These are phyloP conservation scores for Oligia latruncula DNA, from an alignment of 2,888 invertebrate species.

Conservation along the genomic window DNA sequence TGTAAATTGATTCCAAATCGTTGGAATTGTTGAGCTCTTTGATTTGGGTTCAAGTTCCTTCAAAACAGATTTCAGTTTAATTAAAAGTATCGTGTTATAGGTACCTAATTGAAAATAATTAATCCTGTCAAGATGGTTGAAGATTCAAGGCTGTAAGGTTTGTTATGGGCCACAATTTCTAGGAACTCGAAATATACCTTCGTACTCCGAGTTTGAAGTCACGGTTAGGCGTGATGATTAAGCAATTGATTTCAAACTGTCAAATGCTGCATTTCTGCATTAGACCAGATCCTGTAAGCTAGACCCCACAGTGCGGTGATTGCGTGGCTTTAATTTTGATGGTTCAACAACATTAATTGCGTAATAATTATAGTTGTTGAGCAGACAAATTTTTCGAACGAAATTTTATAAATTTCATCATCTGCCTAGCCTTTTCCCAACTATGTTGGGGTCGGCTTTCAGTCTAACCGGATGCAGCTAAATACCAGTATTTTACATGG, in stretches of 20 bases:
- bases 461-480: too few relatives aligned
- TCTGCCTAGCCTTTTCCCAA: too few relatives aligned
- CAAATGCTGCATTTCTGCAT: neutral
- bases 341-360: too few relatives aligned
- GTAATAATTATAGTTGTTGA: too few relatives aligned
- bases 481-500: too few relatives aligned
- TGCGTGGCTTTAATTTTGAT: too few relatives aligned
- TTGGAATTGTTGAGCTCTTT: constrained; percentile 9
- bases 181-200: neutral
- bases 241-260: neutral
- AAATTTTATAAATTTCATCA: too few relatives aligned
- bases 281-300: neutral
- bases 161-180: neutral
- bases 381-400: too few relatives aligned
- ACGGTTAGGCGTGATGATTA: neutral
- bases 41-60: constrained; percentile 17
- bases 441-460: too few relatives aligned
- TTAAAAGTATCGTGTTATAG: constrained; percentile 21
- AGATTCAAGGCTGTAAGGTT: neutral
- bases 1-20: constrained; percentile 11
- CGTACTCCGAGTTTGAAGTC: neutral
- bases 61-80: constrained; percentile 22
- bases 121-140: neutral
- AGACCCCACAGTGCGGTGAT: too few relatives aligned
- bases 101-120: constrained; percentile 12